A percentile compares a stretch with the other conserved stretches of the same genome.
These are phyloP conservation scores for Protobothrops mucrosquamatus DNA, from an alignment of 2,113 vertebrate species.

Conservation along the genomic window DNA sequence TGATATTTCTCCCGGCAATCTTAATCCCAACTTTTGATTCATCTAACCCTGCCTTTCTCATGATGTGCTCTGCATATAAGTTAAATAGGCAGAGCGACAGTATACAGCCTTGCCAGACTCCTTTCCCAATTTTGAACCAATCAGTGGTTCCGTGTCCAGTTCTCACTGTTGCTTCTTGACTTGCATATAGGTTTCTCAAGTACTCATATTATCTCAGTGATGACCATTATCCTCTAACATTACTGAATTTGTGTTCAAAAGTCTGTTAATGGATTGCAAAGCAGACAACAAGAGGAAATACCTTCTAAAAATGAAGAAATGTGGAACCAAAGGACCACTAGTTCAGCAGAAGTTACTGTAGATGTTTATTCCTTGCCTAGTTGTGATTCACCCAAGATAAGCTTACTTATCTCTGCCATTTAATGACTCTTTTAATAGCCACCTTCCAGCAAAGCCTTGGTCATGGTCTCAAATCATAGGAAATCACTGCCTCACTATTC, in stretches of 20 bases:
- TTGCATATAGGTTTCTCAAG: too few species aligned
- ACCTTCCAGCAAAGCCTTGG: not conserved
- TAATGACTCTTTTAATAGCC: not conserved
- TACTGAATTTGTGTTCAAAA: not conserved
- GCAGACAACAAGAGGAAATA: not conserved
- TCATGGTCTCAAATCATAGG: not conserved
- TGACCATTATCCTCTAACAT: not conserved
- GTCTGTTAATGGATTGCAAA: not conserved
- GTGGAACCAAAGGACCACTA: not conserved
- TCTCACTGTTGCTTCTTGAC: too few species aligned
- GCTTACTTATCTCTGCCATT: not conserved
- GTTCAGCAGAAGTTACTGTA: not conserved
- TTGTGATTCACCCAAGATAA: not conserved
- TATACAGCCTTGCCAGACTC: too few species aligned
- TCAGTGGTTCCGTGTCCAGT: too few species aligned
- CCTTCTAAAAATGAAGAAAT: not conserved
- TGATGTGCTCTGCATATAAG: too few species aligned
- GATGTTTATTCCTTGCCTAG: not conserved
- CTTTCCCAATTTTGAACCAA: too few species aligned
- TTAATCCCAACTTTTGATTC: too few species aligned
- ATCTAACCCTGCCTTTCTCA: too few species aligned
- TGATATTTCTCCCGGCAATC: too few species aligned
- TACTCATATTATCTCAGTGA: not conserved
- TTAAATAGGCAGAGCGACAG: too few species aligned
- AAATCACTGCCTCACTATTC: not conserved